Evolutionary conservation across 2,113 vertebrate genomes (phyloP), one percentile per base, ranked within the genome.

Genomic region (Plotosus lineatus): DNA sequence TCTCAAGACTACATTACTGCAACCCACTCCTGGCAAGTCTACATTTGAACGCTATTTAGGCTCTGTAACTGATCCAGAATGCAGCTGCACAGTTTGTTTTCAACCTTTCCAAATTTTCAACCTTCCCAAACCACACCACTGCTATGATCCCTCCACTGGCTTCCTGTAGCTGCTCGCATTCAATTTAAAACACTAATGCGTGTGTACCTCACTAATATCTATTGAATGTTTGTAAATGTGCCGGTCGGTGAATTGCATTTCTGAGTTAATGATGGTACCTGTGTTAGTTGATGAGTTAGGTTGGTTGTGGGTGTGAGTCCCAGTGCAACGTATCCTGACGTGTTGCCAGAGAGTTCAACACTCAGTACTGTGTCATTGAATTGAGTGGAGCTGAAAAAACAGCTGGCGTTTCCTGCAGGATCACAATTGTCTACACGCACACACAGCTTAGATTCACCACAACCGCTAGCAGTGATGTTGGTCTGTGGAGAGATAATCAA

Each of bases 331-430:
- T 84, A 92, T n/a, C 82, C 87, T 0, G 0, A 0, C 26, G 90
- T 85, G 0, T 21, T 26, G 28, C 85, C 89, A 0, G 81, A 75
- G 63, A 90, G 83, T 28, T 88, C 11, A 11, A 90, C 0, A 11
- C 23, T 5, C 53, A 89, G 7, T 0, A 0, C 1, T 6, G 0
- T 0, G 1, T 0, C 1, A 12, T 0, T 1, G 23, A 48, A 0
- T 0, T 0, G 0, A 21, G 77, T 0, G 2, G 91, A 87, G 6
- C 0, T 19, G 33, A 91, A 92, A n/a, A 84, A 60, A 46, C 91
- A 91, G 53, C 0, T 11, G 42, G 0, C 19, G 21, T 15, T 79
- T 26, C 33, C 82, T 2, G 69, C 0, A 0, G 87, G 91, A 11
- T 90, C 60, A 15, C 91, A 92, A 31, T 3, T 0, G 0, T 0